Evolutionary conservation across 2,888 invertebrate species (phyloP), one percentile per base, ranked within the genome.

Genomic region (Chironomus riparius): DNA sequence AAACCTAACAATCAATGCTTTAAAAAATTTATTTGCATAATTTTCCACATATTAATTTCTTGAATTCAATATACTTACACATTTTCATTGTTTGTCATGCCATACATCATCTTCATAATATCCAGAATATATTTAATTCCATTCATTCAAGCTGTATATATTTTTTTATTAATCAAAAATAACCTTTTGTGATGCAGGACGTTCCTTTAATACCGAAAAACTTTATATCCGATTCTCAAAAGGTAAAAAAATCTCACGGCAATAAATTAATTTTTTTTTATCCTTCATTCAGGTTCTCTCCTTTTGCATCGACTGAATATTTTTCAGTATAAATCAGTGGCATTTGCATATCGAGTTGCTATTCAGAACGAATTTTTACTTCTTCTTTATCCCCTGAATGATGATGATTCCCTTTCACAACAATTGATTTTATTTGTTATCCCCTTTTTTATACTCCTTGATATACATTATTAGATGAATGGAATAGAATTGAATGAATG

Each of bases 361-460:
- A 28, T 73, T 65, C 65, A 38, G 10, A 38, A 38, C 38, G 28
- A 28, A 28, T 28, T 28, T 28, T 28, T n/a, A n/a, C n/a, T 28
- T 38, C 47, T 47, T 69, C 69, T 69, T 47, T 15, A 47, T 47
- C 69, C 28, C 38, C 18, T 56, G 56, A 56, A 56, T 69, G 47
- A 47, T 68, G 68, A 21, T 47, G 47, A 47, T 47, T 69, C 47
- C 69, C 47, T 38, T 56, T 47, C 21, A 69, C 47, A 69, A 76
- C 76, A 76, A 76, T 76, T 76, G 76, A 76, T 76, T 76, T 76
- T 68, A 68, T 76, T 76, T 68, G 76, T 69, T 76, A 76, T 76
- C 76, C 76, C 76, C 65, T 76, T 69, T 21, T 21, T 56, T 56
- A 22, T 65, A 18, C 47, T 21, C 15, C 12, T 69, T 65, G 21